Percentiles rank a stretch among this genome's conserved stretches.
phyloP scores from a whole-genome alignment of 2,797 vertebrate species.

The Gila robusta region DNA sequence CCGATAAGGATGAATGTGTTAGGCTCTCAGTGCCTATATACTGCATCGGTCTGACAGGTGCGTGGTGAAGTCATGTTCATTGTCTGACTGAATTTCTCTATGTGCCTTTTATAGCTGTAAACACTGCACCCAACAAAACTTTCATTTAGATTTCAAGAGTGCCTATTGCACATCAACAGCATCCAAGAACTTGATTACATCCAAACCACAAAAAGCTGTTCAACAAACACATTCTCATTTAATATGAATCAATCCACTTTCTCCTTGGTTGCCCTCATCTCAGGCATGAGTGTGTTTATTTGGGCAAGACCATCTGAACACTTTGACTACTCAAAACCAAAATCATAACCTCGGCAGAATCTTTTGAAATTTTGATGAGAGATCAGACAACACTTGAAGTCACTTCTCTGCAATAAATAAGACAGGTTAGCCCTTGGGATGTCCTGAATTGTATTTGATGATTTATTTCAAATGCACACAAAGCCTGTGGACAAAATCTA shows the following conservation, averaged over 20 bases:
- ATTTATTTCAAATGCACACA: constrained; percentile 14
- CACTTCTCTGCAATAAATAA: constrained; percentile 56
- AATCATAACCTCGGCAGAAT: constrained; percentile 68
- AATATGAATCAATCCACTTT: constrained; percentile 29
- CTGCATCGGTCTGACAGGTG: not conserved
- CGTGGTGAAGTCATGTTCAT: not conserved
- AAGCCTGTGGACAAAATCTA: not conserved
- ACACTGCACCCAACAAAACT: not conserved
- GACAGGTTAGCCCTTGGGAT: constrained; percentile 69
- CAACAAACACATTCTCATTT: constrained; percentile 19
- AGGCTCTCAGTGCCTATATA: not conserved
- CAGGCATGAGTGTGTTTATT: constrained; percentile 39
- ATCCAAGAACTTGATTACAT: constrained; percentile 12
- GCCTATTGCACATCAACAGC: not conserved
- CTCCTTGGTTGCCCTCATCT: constrained; percentile 16
- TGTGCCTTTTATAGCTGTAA: not conserved
- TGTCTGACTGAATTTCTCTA: not conserved
- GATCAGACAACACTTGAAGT: constrained; percentile 74
- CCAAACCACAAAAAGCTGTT: constrained; percentile 6
- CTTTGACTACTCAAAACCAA: constrained; percentile 22
- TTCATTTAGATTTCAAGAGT: not conserved
- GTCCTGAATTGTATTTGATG: constrained; percentile 54
- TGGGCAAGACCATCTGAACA: constrained; percentile 14
- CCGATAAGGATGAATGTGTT: not conserved
- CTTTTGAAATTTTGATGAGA: constrained; percentile 75